A percentile compares a stretch with the other conserved stretches of the same genome.
Conservation (phyloP, 1,140 invertebrate genomes). For the Aporrectodea caliginosa region DNA sequence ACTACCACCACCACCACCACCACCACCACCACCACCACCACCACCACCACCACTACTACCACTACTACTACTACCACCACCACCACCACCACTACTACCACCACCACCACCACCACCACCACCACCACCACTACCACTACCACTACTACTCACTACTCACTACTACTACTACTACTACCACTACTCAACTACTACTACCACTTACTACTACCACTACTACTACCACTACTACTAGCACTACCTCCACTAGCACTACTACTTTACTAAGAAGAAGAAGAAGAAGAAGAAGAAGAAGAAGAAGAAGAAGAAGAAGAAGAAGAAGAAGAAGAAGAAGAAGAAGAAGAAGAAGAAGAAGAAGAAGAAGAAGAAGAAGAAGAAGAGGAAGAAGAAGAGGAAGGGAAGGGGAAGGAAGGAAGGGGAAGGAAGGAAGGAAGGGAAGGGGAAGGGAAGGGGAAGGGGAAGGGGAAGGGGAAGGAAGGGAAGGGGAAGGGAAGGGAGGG, state of each 20-base stretch:
- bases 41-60: not conserved
- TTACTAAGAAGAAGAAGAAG: not conserved
- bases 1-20: not conserved
- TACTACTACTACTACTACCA: slow-evolving; percentile 1
- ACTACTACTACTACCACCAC: not conserved
- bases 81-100: not conserved
- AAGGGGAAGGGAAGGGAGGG: not conserved
- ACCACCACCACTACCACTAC: no score
- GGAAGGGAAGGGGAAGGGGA: not conserved
- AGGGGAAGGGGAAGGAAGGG: not conserved
- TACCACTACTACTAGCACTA: not conserved
- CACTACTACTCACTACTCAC: not conserved
- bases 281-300: slow-evolving; percentile 1
- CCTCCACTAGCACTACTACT: not conserved
- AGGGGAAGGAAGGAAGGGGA: not conserved
- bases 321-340: not conserved
- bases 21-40: not conserved
- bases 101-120: not conserved
- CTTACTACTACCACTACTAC: not conserved
- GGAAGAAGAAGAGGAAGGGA: not conserved
- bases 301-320: slow-evolving; percentile 1
- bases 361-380: not conserved
- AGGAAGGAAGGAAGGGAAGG: not conserved
- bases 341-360: not conserved
- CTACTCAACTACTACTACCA: not conserved